Evolutionary conservation across 35 echinoderm and acorn worm genomes (phyloP), one percentile per base, ranked within the genome.

Genomic region (Amphiura filiformis): DNA sequence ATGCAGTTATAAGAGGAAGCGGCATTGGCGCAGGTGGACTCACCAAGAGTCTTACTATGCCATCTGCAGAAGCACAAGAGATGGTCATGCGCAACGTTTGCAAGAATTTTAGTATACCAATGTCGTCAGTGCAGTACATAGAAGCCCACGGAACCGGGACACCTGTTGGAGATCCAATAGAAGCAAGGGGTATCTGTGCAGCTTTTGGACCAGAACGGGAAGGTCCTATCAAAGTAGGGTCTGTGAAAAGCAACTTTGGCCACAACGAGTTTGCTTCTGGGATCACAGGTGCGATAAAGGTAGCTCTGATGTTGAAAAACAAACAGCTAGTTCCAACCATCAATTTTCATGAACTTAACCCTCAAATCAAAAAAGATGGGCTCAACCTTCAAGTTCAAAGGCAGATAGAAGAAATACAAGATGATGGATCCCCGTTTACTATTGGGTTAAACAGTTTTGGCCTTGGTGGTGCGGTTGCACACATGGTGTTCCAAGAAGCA

Each of bases 71-170:
- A 34, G 89, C 92, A 28, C 93, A 94, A 77, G 82, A 89, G 36
- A 44, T 44, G 23, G 56, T 94, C 17, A 98, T 98, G 89, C 88
- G 86, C 15, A 88, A 84, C 22, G 88, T 92, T 4, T 98, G 94
- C 30, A 65, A 94, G 17, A 84, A 86, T 76, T 98, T 98, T 75
- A 78, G 77, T 84, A 81, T 98, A n/a, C 82, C 89, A 39, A 94
- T 94, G 92, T 89, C 82, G 14, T 81, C 78, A 13, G 90, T 98
- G 0, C 77, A 92, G 31, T 98, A 89, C 36, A 57, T 98, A 0
- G 96, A 98, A 76, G 96, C 96, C 34, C 96, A 98, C 42, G 96
- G 96, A 14, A 98, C 96, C 4, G 96, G 96, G 15, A 98, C 96
- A 35, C 93, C 89, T 39, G 96, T 98, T 76, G 96, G 96, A 32